A percentile compares a stretch with the other conserved stretches of the same genome.
phyloP scores from a whole-genome alignment of 2,113 vertebrate genomes.

The Leuciscus idus region DNA sequence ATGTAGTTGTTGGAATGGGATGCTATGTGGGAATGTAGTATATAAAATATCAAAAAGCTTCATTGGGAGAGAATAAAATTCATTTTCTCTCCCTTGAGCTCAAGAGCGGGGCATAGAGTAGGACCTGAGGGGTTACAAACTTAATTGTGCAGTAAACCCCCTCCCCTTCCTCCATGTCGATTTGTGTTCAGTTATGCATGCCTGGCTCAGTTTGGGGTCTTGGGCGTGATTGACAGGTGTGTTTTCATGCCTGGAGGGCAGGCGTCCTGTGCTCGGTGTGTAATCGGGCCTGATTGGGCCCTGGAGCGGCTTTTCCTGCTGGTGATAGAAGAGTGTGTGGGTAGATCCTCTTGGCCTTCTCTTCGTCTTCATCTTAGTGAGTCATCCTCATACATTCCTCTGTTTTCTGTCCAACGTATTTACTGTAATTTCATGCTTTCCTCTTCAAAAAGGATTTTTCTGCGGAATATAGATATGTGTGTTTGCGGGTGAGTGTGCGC shows the following conservation, averaged over 20 bases:
- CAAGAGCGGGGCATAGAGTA: no score
- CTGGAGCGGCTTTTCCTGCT: background rate
- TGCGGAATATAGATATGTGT: background rate
- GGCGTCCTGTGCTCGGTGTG: background rate
- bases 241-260: background rate
- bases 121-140: no score
- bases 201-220: constrained; percentile 11
- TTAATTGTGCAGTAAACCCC: background rate
- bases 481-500: constrained; percentile 12
- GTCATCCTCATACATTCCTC: constrained; percentile 6
- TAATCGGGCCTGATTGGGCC: constrained; percentile 30
- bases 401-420: background rate
- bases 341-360: constrained; percentile 24
- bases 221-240: constrained; percentile 10
- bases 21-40: background rate
- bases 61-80: no score
- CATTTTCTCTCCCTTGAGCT: no score
- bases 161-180: background rate
- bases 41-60: background rate
- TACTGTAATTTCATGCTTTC: constrained; percentile 15
- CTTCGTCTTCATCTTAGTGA: constrained; percentile 8
- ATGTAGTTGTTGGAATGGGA: no score
- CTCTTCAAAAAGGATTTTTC: constrained; percentile 7
- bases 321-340: constrained; percentile 24
- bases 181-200: background rate